phyloP scores from a whole-genome alignment of 1,140 invertebrate genomes.

The Elysia chlorotica region DNA sequence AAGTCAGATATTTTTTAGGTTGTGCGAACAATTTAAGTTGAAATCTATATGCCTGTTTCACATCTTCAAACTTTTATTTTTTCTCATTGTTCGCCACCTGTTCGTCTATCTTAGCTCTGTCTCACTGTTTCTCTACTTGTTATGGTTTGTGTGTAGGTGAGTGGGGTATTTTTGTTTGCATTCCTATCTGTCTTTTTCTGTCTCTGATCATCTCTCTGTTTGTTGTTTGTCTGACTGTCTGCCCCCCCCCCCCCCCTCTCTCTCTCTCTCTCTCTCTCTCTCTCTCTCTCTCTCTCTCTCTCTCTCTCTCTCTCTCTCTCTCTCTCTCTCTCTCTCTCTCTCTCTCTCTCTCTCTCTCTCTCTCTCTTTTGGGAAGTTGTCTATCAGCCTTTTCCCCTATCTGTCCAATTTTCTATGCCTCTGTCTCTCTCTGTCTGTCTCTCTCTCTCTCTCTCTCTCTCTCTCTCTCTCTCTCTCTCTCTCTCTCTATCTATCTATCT shows the following conservation, averaged over 20 bases:
- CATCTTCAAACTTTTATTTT: background rate
- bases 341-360: slow-evolving; percentile 6
- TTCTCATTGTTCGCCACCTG: background rate
- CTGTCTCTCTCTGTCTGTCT: background rate
- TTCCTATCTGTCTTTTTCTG: background rate
- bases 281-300: background rate
- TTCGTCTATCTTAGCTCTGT: slow-evolving; percentile 1
- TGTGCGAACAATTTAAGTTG: no score
- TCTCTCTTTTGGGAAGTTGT: background rate
- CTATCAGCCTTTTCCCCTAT: background rate
- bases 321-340: background rate
- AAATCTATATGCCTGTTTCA: no score
- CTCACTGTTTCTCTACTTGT: no score
- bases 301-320: slow-evolving; percentile 1
- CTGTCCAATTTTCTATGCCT: background rate
- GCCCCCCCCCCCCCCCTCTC: background rate
- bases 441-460: background rate
- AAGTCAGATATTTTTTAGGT: no score
- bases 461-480: background rate
- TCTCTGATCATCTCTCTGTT: background rate
- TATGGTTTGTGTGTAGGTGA: no score
- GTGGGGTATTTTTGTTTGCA: no score
- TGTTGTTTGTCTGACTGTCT: background rate
- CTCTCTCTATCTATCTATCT: background rate
- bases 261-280: background rate